Base-by-base conservation (phyloP, 2,113 vertebrate species). In the Tretioscincus oriximinensis region DNA sequence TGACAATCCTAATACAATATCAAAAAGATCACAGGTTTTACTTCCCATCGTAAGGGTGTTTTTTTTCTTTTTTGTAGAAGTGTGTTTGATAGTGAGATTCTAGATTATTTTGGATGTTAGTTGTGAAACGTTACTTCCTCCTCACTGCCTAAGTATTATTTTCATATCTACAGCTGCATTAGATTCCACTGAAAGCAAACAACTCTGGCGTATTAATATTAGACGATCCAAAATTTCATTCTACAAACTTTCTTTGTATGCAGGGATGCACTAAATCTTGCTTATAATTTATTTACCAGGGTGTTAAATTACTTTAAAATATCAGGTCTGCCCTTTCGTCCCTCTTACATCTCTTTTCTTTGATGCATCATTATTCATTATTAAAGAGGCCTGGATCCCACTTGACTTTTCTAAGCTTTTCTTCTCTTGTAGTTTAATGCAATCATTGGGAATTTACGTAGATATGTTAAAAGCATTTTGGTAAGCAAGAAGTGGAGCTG, bases 201-300 rank as follows among this genome's bases (percentile, higher is more conserved):
- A 49, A 69, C 61, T 58, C 58, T 70, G 60, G 65, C 18, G 49
- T 64, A 76, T 64, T 22, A 24, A 63, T 29, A 47, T 63, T 12
- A 63, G 26, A 63, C 31, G 2, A 4, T 68, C n/a, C 66, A 49
- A 82, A 76, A n/a, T 82, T 76, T 64, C 28, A 47, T 26, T 58
- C 81, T 28, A 54, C 67, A 74, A 70, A 76, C 79, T 0, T 0
- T 80, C 83, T 85, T 89, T 83, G 80, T 72, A 31, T 84, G 85
- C 76, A 60, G 69, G 71, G 28, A 81, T 89, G 79, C 79, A 74
- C 86, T 88, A 89, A 82, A 72, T 8, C 71, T 78, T 82, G 76
- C 87, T 87, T 81, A 93, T 90, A 66, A 87, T 87, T 91, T 92
- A 91, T 93, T 93, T 81, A 91, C 90, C 29, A 72, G 81, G 78